A percentile compares a stretch with the other conserved stretches of the same genome.
Evolutionary conservation across 1,140 invertebrate species (phyloP).

Genomic region (Scaptomyza hsui): DNA sequence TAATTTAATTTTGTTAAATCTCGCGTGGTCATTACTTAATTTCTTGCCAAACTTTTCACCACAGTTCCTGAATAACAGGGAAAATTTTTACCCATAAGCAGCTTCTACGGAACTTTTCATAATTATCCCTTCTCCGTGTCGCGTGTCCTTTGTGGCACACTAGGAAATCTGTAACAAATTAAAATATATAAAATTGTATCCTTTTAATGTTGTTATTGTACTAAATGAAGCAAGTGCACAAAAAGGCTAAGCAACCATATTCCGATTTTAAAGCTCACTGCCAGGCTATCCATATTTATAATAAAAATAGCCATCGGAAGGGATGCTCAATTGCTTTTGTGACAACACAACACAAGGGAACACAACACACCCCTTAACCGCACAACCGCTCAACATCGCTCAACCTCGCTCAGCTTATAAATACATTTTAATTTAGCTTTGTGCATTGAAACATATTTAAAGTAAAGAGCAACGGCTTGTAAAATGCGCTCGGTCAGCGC

Average conservation of each 20-base stretch:
- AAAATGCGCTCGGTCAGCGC: constrained; percentile 56
- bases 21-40: constrained; percentile 6
- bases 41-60: constrained; percentile 22
- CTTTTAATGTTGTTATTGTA: constrained; percentile 37
- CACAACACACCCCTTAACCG: neutral
- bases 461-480: constrained; percentile 78
- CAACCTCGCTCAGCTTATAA: constrained; percentile 51
- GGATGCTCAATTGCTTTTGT: constrained; percentile 41
- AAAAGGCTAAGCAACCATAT: constrained; percentile 42
- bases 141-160: constrained; percentile 2
- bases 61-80: constrained; percentile 7
- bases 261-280: constrained; percentile 59
- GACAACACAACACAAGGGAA: neutral
- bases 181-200: constrained; percentile 18
- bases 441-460: constrained; percentile 81
- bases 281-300: constrained; percentile 68
- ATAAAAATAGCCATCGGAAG: constrained; percentile 79
- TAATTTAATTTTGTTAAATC: neutral
- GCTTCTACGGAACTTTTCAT: constrained; percentile 36
- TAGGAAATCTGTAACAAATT: constrained; percentile 38
- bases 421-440: constrained; percentile 81
- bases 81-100: constrained; percentile 13
- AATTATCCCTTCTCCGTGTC: constrained; percentile 18
- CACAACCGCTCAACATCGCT: neutral
- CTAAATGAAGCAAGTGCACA: constrained; percentile 79